These are phyloP conservation scores for Pterophyllum scalare DNA, from an alignment of 2,113 vertebrate species.

Conservation along the genomic window DNA sequence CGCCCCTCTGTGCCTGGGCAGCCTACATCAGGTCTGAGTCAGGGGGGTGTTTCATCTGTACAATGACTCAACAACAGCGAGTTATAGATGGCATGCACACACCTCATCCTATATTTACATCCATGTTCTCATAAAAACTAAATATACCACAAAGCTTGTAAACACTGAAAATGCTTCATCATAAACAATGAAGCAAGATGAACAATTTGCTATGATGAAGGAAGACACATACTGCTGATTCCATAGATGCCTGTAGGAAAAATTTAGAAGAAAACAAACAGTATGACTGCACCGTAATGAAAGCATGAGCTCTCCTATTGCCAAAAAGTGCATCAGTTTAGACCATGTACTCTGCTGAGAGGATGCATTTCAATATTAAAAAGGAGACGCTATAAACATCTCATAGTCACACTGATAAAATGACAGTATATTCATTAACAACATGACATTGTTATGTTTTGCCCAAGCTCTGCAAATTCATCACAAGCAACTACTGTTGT, in stretches of 20 bases:
- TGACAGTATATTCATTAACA: conserved; percentile 7
- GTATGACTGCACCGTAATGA: conserved; percentile 37
- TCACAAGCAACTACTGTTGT: neutral
- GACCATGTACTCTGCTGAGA: conserved; percentile 1
- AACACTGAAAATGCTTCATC: conserved; percentile 16
- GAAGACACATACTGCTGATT: conserved; percentile 21
- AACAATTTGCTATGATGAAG: conserved; percentile 29
- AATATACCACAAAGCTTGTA: conserved; percentile 3
- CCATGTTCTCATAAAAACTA: conserved; percentile 8
- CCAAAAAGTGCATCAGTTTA: conserved; percentile 31
- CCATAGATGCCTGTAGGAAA: conserved; percentile 35
- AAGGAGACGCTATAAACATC: neutral
- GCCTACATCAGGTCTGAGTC: conserved; percentile 67
- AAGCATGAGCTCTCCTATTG: conserved; percentile 31
- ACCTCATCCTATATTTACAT: conserved; percentile 40
- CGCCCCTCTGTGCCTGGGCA: conserved; percentile 41
- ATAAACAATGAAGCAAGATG: conserved; percentile 5
- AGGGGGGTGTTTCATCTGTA: conserved; percentile 48
- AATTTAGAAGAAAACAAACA: conserved; percentile 42
- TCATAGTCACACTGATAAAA: neutral
- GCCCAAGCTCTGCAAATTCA: neutral
- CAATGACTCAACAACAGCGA: conserved; percentile 51
- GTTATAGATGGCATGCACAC: conserved; percentile 43
- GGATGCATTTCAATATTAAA: conserved; percentile 11
- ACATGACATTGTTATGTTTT: neutral